Percentiles rank a stretch among this genome's conserved stretches.
phyloP scores from a whole-genome alignment of 2,888 invertebrate genomes.

The Chesias legatella region DNA sequence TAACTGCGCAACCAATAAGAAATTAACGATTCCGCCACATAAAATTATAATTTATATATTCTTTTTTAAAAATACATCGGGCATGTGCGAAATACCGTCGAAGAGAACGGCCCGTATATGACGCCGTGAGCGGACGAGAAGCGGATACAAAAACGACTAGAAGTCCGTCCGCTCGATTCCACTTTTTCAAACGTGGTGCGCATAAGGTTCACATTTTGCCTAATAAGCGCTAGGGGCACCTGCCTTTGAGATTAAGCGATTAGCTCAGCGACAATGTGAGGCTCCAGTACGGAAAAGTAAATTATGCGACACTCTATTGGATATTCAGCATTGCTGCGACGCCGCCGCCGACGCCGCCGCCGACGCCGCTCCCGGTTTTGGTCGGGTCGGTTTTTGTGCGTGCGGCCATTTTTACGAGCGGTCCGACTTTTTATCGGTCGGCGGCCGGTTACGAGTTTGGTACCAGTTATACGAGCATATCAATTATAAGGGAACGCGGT shows the following conservation, averaged over 20 bases:
- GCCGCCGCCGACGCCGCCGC: slow-evolving; percentile 13
- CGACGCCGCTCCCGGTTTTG: slow-evolving; percentile 41
- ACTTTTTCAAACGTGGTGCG: slow-evolving; percentile 25
- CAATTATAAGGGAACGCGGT: slow-evolving; percentile 60
- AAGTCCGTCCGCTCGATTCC: slow-evolving; percentile 7
- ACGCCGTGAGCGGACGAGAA: slow-evolving; percentile 9
- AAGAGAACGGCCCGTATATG: slow-evolving; percentile 24
- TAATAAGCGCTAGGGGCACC: slow-evolving; percentile 46
- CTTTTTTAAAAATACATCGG: slow-evolving; percentile 34
- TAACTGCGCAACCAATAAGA: slow-evolving; percentile 21
- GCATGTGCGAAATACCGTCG: slow-evolving; percentile 44
- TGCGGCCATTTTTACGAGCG: slow-evolving; percentile 47
- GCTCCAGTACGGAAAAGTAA: slow-evolving; percentile 37
- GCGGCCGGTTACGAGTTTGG: slow-evolving; percentile 44
- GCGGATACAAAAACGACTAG: slow-evolving; percentile 13
- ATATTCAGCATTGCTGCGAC: slow-evolving; percentile 35
- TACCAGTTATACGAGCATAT: slow-evolving; percentile 45
- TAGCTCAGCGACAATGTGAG: slow-evolving; percentile 33
- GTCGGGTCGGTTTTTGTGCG: slow-evolving; percentile 47
- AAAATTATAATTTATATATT: slow-evolving; percentile 33
- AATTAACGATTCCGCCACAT: slow-evolving; percentile 20
- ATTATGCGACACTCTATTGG: slow-evolving; percentile 47
- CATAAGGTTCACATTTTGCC: slow-evolving; percentile 41
- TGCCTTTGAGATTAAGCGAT: slow-evolving; percentile 55
- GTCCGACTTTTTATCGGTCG: slow-evolving; percentile 40